Base-by-base conservation (phyloP, 1,140 invertebrate genomes). In the Trinorchestia longiramus region DNA sequence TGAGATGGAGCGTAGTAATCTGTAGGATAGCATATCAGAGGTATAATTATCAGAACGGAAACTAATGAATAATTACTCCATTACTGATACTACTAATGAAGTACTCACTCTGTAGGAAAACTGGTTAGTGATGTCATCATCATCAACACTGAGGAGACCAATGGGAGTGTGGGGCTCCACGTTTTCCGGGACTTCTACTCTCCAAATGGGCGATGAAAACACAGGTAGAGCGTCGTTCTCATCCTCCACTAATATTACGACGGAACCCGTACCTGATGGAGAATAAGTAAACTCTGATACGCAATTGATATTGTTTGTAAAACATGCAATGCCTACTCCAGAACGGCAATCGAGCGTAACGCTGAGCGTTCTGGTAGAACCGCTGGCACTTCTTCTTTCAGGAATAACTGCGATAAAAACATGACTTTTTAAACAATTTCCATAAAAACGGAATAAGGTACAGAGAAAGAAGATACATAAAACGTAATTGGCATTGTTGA, bases 191-290 rank as follows among this genome's bases (percentile, higher is more conserved):
- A 94, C 92, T 19, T 94, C 92, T 41, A 94, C 92, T 36, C 92
- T 6, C 92, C 92, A 94, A 43, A 42, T 94, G 1, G 44, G 92
- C 1, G 92, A 94, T 45, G 92, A 94, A 96, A 98, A 98, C 96
- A 98, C 98, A 0, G 99, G 99, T 97, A 98, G 98, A 97, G 99
- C 99, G 97, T 99, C 99, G 97, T 99, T 99, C 44, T 99, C 98
- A 97, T 99, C 99, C 97, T 99, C 98, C 6, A 99, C 99, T 90
- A 99, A 97, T 87, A 99, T 98, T 97, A 98, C 98, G 0, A 99
- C 98, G 62, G 98, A 98, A 62, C 99, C 99, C 1, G 98, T 98
- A 95, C 99, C 99, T 43, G 98, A 43, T 6, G 11, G 44, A 77
- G 36, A 77, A 19, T 1, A 77, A 77, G 15, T 1, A 77, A 36